Conservation (phyloP, 2,888 invertebrate genomes). For the Lacanobia wlatinum region DNA sequence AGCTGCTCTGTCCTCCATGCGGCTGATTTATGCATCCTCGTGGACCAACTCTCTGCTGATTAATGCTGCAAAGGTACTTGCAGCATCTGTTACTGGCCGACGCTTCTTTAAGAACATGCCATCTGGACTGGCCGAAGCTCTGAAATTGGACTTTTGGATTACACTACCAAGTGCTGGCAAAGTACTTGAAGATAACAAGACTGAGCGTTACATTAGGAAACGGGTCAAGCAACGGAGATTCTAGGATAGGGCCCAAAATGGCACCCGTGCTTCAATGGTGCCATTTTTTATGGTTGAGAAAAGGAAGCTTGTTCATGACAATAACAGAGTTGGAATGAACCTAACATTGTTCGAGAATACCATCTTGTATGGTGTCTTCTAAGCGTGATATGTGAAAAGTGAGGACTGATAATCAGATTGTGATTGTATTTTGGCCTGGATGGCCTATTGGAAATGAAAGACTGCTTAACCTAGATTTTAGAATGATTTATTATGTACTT, state of each 20-base stretch:
- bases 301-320: constrained; percentile 19
- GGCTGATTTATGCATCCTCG: constrained; percentile 47
- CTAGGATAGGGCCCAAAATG: constrained; percentile 35
- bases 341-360: background rate
- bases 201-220: constrained; percentile 15
- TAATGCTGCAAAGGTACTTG: constrained; percentile 45
- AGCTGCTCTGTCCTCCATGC: constrained; percentile 38
- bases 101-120: constrained; percentile 29
- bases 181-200: background rate
- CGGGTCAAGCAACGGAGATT: constrained; percentile 22
- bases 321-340: constrained; percentile 29
- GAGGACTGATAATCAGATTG: constrained; percentile 37
- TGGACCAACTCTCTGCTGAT: constrained; percentile 46
- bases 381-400: constrained; percentile 5
- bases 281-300: constrained; percentile 13
- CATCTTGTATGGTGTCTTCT: constrained; percentile 12
- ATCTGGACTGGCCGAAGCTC: constrained; percentile 16
- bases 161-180: constrained; percentile 33
- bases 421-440: constrained; percentile 39
- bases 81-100: constrained; percentile 10
- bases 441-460: constrained; percentile 47
- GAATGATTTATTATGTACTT: constrained; percentile 20
- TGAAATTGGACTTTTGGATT: constrained; percentile 41
- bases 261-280: background rate
- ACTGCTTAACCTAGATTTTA: constrained; percentile 30